Base-by-base conservation (phyloP, 1,140 invertebrate genomes). In the Drosophila lacertosa region DNA sequence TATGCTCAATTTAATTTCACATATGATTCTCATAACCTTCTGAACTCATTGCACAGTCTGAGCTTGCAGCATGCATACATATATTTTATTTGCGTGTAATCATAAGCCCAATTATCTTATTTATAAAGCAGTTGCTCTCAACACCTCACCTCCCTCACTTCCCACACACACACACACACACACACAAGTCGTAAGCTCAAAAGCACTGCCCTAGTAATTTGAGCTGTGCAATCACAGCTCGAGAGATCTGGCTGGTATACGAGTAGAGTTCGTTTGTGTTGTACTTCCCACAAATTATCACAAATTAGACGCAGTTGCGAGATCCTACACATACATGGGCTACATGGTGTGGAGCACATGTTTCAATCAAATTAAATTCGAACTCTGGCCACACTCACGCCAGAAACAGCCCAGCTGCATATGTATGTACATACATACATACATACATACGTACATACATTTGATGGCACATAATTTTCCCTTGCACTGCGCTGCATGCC, bases 211-310 rank as follows among this genome's bases (percentile, higher is more conserved):
- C 62, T 51, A 71, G 45, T 71, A 66, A 58, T 66, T 65, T 72
- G 26, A 44, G 37, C 37, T 50, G 60, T 37, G 29, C 44, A 64
- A 57, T 63, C 59, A 45, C 62, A 66, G 7, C 11, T 26, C 15
- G 33, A 33, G 13, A 60, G 55, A 60, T 42, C 37, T 54, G 63
- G 42, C 58, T 35, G n/a, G 37, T 15, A 20, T 4, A 64, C 22
- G 60, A 45, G 39, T 11, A 22, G 63, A 58, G 33, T 33, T 55
- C 48, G 18, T n/a, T 26, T 69, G 50, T 63, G 33, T 47, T 60
- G 70, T 22, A 68, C 74, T 84, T 86, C 82, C 81, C 81, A 86
- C 81, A 86, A 84, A 86, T 86, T 86, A 86, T 86, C 80, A 76
- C 80, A 86, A 84, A 84, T 84, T 84, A 84, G 80, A 74, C 81